phyloP scores from a whole-genome alignment of 1,140 invertebrate species.

The Nomia melanderi region DNA sequence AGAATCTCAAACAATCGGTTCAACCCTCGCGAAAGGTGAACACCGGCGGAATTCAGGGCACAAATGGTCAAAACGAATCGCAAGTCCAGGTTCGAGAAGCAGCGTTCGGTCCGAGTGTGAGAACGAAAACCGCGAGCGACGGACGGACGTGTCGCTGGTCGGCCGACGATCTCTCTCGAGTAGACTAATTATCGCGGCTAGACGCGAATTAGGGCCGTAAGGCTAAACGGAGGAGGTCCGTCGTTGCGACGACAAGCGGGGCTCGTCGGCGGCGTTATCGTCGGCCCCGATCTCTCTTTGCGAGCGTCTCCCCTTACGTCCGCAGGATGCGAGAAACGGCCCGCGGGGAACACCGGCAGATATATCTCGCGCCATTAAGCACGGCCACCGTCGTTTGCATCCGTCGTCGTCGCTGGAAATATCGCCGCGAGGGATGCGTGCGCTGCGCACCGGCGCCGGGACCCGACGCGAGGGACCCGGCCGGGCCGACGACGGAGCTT shows the following conservation, averaged over 20 bases:
- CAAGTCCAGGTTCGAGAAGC: not conserved
- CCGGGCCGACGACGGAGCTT: no score
- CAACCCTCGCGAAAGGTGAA: no score
- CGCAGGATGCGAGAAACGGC: constrained; percentile 43
- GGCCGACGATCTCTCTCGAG: constrained; percentile 51
- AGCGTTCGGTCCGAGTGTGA: not conserved
- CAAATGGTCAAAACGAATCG: no score
- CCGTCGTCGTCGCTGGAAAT: constrained; percentile 23
- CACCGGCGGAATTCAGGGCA: no score
- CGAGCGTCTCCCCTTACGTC: constrained; percentile 14
- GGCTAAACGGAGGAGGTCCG: constrained; percentile 50
- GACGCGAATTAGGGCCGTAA: constrained; percentile 63
- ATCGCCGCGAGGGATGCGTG: not conserved
- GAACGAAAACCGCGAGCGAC: not conserved
- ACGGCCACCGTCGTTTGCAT: constrained; percentile 28
- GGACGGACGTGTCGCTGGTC: constrained; percentile 21
- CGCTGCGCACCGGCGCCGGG: not conserved
- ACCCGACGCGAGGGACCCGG: not conserved
- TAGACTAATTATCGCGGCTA: constrained; percentile 63
- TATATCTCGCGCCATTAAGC: constrained; percentile 33
- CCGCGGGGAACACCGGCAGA: constrained; percentile 10
- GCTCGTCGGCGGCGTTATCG: constrained; percentile 29
- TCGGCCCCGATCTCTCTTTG: constrained; percentile 52
- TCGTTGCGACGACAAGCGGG: constrained; percentile 33
- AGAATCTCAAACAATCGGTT: no score